phyloP scores from a whole-genome alignment of 2,113 vertebrate species.

The Carassius carassius region DNA sequence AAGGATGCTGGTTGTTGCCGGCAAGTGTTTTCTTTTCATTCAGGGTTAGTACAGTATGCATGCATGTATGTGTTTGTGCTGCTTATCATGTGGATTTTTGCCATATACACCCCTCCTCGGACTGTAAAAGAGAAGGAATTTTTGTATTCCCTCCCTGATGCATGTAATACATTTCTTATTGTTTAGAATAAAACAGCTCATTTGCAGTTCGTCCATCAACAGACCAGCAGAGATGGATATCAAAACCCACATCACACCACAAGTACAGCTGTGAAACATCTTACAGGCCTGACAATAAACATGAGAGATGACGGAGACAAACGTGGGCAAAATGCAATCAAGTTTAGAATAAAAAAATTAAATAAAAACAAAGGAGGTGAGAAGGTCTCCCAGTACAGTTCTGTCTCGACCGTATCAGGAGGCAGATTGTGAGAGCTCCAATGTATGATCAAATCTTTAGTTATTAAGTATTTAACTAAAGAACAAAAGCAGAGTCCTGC shows the following conservation, averaged over 20 bases:
- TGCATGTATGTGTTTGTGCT: background rate
- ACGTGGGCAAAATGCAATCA: background rate
- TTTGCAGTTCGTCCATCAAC: slow-evolving; percentile 1
- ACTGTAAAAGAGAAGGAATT: background rate
- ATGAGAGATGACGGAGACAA: slow-evolving; percentile 1
- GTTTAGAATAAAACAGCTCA: background rate
- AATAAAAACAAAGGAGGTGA: background rate
- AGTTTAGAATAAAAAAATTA: background rate
- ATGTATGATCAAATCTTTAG: too few species aligned
- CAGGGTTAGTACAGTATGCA: background rate
- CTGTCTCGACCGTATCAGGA: background rate
- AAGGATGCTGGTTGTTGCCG: background rate
- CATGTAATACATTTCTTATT: background rate
- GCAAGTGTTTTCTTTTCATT: background rate
- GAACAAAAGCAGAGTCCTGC: too few species aligned
- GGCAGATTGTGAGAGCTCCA: background rate
- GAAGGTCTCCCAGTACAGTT: background rate
- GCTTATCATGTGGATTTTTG: slow-evolving; percentile 5
- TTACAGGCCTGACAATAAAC: slow-evolving; percentile 20
- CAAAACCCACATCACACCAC: slow-evolving; percentile 30
- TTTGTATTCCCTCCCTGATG: background rate
- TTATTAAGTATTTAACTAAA: too few species aligned
- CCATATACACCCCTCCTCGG: background rate
- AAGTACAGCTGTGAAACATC: slow-evolving; percentile 11
- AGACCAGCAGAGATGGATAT: slow-evolving; percentile 25